Percentiles rank a stretch among this genome's conserved stretches.
These are phyloP conservation scores for Alosa sapidissima DNA, from an alignment of 2,797 vertebrate species.

Conservation along the genomic window DNA sequence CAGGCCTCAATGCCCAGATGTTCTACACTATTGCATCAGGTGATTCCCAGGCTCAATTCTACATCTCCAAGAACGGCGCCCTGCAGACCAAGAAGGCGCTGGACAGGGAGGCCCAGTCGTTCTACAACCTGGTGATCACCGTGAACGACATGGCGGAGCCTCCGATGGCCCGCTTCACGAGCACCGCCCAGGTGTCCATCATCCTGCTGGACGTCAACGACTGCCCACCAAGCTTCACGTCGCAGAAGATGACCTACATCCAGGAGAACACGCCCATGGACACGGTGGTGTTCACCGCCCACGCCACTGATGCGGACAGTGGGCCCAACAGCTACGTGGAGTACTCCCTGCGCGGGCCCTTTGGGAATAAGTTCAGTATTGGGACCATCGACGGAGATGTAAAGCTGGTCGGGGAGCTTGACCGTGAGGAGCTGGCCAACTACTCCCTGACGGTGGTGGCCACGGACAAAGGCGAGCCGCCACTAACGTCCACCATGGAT, in stretches of 20 bases:
- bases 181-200: slow-evolving; percentile 89
- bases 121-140: slow-evolving; percentile 90
- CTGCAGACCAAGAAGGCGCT: slow-evolving; percentile 78
- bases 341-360: slow-evolving; percentile 81
- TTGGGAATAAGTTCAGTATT: slow-evolving; percentile 84
- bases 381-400: slow-evolving; percentile 88
- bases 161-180: slow-evolving; percentile 81
- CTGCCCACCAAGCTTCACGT: slow-evolving; percentile 86
- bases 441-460: slow-evolving; percentile 89
- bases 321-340: slow-evolving; percentile 98
- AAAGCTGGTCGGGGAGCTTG: slow-evolving; percentile 84
- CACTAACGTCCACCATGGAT: slow-evolving; percentile 84
- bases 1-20: slow-evolving; percentile 87
- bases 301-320: slow-evolving; percentile 87
- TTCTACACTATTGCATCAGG: slow-evolving; percentile 86
- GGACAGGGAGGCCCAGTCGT: slow-evolving; percentile 92
- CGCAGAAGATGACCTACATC: slow-evolving; percentile 86
- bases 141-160: slow-evolving; percentile 83
- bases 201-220: slow-evolving; percentile 95
- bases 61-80: slow-evolving; percentile 73
- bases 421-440: slow-evolving; percentile 88
- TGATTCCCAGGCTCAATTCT: slow-evolving; percentile 84
- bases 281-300: slow-evolving; percentile 85
- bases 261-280: slow-evolving; percentile 93
- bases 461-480: slow-evolving; percentile 89